These are phyloP conservation scores for Brachionus asplanchnoidis DNA, from an alignment of 1,140 invertebrate species.

Conservation along the genomic window DNA sequence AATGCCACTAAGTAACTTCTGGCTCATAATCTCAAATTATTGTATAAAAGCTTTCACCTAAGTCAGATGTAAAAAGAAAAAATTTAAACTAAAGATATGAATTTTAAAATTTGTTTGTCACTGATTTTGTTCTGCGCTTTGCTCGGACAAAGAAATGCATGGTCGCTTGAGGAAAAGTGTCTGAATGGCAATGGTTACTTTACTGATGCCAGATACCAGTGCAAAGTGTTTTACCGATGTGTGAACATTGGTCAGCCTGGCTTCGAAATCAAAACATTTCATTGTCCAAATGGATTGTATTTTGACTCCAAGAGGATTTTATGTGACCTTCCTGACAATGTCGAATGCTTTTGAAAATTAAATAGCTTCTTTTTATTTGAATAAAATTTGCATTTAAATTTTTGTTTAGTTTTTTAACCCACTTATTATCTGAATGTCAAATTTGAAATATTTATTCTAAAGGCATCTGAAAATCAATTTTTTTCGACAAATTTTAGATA, in stretches of 20 bases:
- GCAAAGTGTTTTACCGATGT: constrained; percentile 8
- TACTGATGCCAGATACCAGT: neutral
- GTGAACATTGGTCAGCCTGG: neutral
- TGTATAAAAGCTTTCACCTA: neutral
- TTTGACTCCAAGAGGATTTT: neutral
- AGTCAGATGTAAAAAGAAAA: neutral
- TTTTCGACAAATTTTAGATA: neutral
- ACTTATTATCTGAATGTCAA: neutral
- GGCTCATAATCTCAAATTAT: neutral
- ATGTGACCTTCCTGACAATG: neutral
- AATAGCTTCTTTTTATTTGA: neutral
- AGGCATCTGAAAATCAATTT: neutral
- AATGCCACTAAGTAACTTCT: neutral
- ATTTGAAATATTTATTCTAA: neutral
- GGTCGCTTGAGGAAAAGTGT: neutral
- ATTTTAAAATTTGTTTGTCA: neutral
- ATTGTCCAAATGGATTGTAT: neutral
- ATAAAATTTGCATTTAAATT: neutral
- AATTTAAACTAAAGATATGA: neutral
- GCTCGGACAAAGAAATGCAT: neutral
- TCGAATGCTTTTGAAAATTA: neutral
- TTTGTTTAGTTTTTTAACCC: neutral
- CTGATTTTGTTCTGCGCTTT: neutral
- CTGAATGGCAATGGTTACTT: neutral
- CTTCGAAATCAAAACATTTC: constrained; percentile 3